Conservation (phyloP, 2,888 invertebrate species). For the Belgica antarctica region DNA sequence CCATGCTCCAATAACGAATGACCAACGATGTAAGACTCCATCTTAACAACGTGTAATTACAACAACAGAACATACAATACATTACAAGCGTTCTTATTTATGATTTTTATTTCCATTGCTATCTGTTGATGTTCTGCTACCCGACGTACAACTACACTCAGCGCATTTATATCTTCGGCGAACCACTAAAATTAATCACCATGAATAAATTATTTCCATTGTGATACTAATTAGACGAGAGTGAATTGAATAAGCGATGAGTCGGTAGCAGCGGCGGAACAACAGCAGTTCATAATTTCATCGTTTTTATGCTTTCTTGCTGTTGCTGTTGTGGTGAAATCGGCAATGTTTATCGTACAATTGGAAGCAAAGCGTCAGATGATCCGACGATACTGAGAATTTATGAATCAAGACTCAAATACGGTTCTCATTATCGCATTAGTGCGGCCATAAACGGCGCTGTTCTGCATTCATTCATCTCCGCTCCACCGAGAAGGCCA, state of each 20-base stretch:
- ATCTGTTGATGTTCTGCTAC: conserved; percentile 1
- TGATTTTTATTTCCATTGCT: background rate
- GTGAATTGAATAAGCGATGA: conserved; percentile 21
- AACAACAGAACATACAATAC: conserved; percentile 8
- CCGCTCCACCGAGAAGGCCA: too few species aligned
- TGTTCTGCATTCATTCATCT: too few species aligned
- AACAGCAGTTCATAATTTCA: conserved; percentile 14
- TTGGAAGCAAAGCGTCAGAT: too few species aligned
- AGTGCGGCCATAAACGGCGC: too few species aligned
- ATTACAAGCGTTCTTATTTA: conserved; percentile 22
- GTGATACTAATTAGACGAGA: conserved; percentile 41
- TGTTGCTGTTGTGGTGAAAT: background rate
- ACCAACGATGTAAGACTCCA: background rate
- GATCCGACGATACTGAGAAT: too few species aligned
- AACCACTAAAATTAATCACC: conserved; percentile 33
- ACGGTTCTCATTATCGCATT: too few species aligned
- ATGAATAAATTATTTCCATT: conserved; percentile 41
- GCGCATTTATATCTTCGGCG: background rate
- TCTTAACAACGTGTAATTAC: conserved; percentile 27
- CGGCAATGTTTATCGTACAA: too few species aligned
- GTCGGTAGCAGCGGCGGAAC: conserved; percentile 7
- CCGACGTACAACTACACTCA: background rate
- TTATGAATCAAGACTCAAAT: too few species aligned
- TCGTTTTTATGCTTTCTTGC: conserved; percentile 32
- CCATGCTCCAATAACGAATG: background rate